Evolutionary conservation across 1,140 invertebrate species (phyloP).

Genomic region (Neodiprion pinetum): DNA sequence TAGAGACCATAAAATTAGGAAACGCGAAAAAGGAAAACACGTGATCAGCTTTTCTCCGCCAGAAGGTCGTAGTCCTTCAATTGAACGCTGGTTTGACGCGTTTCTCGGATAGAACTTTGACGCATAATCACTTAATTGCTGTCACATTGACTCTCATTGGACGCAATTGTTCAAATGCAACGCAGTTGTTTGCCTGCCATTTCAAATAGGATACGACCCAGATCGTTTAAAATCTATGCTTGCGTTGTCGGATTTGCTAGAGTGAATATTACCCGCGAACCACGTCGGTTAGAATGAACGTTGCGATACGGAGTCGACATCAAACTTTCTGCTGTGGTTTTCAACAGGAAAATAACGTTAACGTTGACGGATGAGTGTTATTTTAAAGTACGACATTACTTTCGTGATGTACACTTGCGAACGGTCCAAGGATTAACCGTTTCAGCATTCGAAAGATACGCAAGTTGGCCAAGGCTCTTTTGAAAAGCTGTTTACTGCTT

Average conservation of each 20-base stretch:
- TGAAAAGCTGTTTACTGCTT: too few relatives aligned
- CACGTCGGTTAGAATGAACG: too few relatives aligned
- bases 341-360: too few relatives aligned
- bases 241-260: not conserved
- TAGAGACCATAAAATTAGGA: not conserved
- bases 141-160: slow-evolving; percentile 1
- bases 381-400: too few relatives aligned
- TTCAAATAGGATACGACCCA: slow-evolving; percentile 5
- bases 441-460: too few relatives aligned
- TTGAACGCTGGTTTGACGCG: not conserved
- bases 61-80: not conserved
- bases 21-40: not conserved
- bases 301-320: too few relatives aligned
- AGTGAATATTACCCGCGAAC: not conserved
- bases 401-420: too few relatives aligned
- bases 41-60: not conserved
- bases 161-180: not conserved
- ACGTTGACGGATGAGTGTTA: too few relatives aligned
- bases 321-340: too few relatives aligned
- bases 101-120: not conserved
- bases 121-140: not conserved
- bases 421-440: too few relatives aligned
- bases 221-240: slow-evolving; percentile 5
- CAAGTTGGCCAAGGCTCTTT: too few relatives aligned
- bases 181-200: not conserved